These are phyloP conservation scores for Hyalella azteca DNA, from an alignment of 2,888 invertebrate genomes.

Conservation along the genomic window DNA sequence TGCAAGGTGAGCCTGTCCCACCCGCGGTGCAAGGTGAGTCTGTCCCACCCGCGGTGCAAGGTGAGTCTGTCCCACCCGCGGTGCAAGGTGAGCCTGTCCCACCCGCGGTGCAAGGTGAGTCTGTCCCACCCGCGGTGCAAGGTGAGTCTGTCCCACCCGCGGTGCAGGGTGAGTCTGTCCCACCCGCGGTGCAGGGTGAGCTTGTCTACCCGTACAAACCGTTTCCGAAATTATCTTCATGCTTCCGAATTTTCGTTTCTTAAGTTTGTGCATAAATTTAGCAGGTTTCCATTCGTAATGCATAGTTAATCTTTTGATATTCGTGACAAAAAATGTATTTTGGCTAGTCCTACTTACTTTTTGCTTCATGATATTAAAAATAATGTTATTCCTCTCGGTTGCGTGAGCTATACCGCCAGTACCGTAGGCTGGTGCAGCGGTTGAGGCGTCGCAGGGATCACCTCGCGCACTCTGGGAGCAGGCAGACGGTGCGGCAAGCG, in stretches of 20 bases:
- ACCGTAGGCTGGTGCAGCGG: background rate
- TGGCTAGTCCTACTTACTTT: background rate
- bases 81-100: no score
- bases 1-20: no score
- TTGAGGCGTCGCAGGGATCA: background rate
- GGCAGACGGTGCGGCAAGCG: background rate
- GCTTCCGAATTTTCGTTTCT: background rate
- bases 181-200: background rate
- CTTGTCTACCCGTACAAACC: background rate
- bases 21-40: no score
- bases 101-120: slow-evolving; percentile 67
- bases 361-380: background rate
- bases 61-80: no score
- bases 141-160: no score
- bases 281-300: background rate
- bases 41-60: no score
- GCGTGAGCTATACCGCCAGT: slow-evolving; percentile 18
- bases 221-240: background rate
- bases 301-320: background rate
- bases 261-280: background rate
- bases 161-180: no score
- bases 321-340: background rate
- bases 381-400: background rate
- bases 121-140: no score
- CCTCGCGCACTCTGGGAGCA: background rate